phyloP scores from a whole-genome alignment of 1,140 invertebrate species.

The Proctacanthus coquilletti region DNA sequence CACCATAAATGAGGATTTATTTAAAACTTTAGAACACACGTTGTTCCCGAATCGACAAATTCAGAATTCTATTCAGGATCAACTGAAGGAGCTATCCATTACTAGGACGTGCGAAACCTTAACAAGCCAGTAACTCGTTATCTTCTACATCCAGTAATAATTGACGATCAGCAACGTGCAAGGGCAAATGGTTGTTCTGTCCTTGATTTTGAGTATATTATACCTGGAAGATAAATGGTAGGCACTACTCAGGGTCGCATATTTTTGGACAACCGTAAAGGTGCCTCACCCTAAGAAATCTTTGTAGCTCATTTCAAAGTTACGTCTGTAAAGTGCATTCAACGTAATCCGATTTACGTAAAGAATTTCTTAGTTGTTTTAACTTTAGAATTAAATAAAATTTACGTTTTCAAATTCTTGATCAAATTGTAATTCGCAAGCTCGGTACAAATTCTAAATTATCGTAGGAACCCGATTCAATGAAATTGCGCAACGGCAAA shows the following conservation, averaged over 20 bases:
- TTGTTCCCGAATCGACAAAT: conserved; percentile 61
- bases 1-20: too few relatives aligned
- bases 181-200: conserved; percentile 56
- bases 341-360: conserved; percentile 71
- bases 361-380: conserved; percentile 81
- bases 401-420: too few relatives aligned
- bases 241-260: conserved; percentile 60
- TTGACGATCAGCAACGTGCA: conserved; percentile 42
- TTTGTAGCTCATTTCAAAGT: conserved; percentile 46
- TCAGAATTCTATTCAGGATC: conserved; percentile 75
- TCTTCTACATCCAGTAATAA: conserved; percentile 48
- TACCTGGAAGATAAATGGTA: conserved; percentile 55
- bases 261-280: conserved; percentile 60
- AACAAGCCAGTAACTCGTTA: conserved; percentile 54
- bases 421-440: too few relatives aligned
- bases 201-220: conserved; percentile 70
- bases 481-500: too few relatives aligned
- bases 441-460: too few relatives aligned
- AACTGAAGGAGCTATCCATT: conserved; percentile 65
- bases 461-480: too few relatives aligned
- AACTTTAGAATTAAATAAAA: too few relatives aligned
- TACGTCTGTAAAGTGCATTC: conserved; percentile 59
- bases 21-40: too few relatives aligned
- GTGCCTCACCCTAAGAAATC: conserved; percentile 58
- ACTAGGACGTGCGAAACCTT: conserved; percentile 73